phyloP scores from a whole-genome alignment of 2,113 vertebrate species.

The Coracopsis vasa region DNA sequence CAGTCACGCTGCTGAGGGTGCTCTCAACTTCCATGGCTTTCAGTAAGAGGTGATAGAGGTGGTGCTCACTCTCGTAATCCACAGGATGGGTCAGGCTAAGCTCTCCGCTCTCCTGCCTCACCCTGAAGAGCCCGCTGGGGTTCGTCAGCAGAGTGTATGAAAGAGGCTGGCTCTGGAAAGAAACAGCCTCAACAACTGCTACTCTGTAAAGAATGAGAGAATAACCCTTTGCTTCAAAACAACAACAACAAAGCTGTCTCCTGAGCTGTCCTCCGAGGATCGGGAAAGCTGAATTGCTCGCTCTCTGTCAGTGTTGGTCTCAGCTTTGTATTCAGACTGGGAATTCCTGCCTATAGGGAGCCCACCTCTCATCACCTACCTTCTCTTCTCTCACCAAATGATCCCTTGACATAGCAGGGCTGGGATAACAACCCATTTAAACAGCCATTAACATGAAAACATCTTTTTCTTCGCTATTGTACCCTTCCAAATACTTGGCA shows the following conservation, averaged over 20 bases:
- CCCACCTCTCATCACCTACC: not conserved
- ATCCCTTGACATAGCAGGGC: not conserved
- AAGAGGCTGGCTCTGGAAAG: slow-evolving; percentile 84
- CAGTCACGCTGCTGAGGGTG: slow-evolving; percentile 79
- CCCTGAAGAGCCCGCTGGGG: slow-evolving; percentile 82
- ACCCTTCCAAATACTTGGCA: not conserved
- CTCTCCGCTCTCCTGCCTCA: slow-evolving; percentile 82
- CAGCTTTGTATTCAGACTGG: not conserved
- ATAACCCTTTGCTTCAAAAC: not conserved
- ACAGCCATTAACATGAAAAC: not conserved
- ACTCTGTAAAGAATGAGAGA: slow-evolving; percentile 66
- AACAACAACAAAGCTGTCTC: not conserved
- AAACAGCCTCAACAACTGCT: slow-evolving; percentile 82
- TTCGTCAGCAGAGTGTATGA: slow-evolving; percentile 82
- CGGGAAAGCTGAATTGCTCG: not conserved
- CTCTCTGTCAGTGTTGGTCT: not conserved
- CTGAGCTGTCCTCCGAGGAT: not conserved
- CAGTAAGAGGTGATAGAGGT: slow-evolving; percentile 83
- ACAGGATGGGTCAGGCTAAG: slow-evolving; percentile 78
- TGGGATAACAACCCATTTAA: not conserved
- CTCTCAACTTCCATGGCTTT: slow-evolving; percentile 80
- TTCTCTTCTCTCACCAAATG: not conserved
- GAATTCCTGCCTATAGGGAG: not conserved
- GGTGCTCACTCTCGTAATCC: slow-evolving; percentile 85
- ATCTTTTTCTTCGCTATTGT: not conserved